These are phyloP conservation scores for Lampris megalopsis DNA, from an alignment of 2,113 vertebrate species.

Conservation along the genomic window DNA sequence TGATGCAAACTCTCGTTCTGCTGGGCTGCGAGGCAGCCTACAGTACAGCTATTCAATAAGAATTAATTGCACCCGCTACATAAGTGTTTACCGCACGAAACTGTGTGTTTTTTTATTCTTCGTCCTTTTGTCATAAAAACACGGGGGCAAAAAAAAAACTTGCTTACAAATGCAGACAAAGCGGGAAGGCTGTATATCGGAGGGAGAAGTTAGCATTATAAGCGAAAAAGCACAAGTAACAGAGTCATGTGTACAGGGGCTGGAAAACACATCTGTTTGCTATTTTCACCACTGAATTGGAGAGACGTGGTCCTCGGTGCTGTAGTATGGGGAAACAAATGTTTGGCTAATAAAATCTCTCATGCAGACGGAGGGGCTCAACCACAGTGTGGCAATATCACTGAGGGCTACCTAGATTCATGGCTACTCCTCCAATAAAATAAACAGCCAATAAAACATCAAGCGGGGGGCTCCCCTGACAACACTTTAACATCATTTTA, in stretches of 20 bases:
- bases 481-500: slow-evolving; percentile 80
- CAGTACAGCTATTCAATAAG: slow-evolving; percentile 48
- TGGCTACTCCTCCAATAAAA: slow-evolving; percentile 78
- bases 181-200: slow-evolving; percentile 4
- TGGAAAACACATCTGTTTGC: slow-evolving; percentile 75
- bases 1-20: slow-evolving; percentile 56
- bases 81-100: slow-evolving; percentile 26
- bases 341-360: slow-evolving; percentile 80
- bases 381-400: slow-evolving; percentile 74
- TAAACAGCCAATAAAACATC: slow-evolving; percentile 83
- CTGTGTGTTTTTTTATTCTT: slow-evolving; percentile 35
- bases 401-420: slow-evolving; percentile 79
- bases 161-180: slow-evolving; percentile 18
- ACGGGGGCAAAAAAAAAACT: background rate
- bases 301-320: slow-evolving; percentile 61
- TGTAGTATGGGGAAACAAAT: slow-evolving; percentile 75
- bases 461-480: slow-evolving; percentile 67
- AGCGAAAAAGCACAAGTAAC: slow-evolving; percentile 23
- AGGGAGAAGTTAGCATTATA: slow-evolving; percentile 28
- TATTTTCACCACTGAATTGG: slow-evolving; percentile 72
- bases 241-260: slow-evolving; percentile 28
- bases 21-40: slow-evolving; percentile 24
- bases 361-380: slow-evolving; percentile 70
- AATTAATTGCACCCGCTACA: slow-evolving; percentile 56
- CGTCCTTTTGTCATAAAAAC: background rate